Evolutionary conservation across 2,797 vertebrate genomes (phyloP), one percentile per base, ranked within the genome.

Genomic region (Gymnoscopelus braueri): DNA sequence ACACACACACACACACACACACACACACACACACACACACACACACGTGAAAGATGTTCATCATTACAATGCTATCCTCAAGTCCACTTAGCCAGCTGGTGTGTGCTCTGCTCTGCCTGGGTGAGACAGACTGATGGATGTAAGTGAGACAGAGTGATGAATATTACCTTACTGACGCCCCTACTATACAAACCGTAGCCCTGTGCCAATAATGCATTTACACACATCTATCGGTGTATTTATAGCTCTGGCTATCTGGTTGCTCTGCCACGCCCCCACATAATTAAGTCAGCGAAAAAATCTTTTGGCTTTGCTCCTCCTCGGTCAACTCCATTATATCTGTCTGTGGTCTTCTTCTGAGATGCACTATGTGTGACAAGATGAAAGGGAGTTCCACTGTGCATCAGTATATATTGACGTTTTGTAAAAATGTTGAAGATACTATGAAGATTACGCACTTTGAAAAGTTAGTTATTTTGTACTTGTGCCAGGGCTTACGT

Each of bases 141-240:
- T 19, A 19, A 19, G 19, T 19, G 19, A 19, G 48, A 60, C 39
- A 32, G 9, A 75, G 50, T 3, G 65, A 63, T 63, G 60, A n/a
- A 54, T 79, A 79, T 86, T 67, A 49, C 54, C 19, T 83, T 73
- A 78, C 80, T 32, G 24, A n/a, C 59, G 39, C 8, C 19, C 78
- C 79, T 71, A 74, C 74, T 76, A 19, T 19, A 81, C 83, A 77
- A 10, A 44, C 39, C 39, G 39, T 10, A 2, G 74, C 65, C 52
- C 60, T 58, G 1, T 58, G 51, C 61, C 24, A 44, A 44, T 78
- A 44, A 44, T 78, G 69, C 52, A 49, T 74, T 84, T 48, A 77
- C 81, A 82, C 77, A 69, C 53, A 47, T 73, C 65, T 72, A 19
- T 19, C 19, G 5, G 35, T 39, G 35, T 44, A 44, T 44, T 44